Percentiles rank a stretch among this genome's conserved stretches.
Evolutionary conservation across 2,888 invertebrate species (phyloP).

Genomic region (Notocelia uddmanniana): DNA sequence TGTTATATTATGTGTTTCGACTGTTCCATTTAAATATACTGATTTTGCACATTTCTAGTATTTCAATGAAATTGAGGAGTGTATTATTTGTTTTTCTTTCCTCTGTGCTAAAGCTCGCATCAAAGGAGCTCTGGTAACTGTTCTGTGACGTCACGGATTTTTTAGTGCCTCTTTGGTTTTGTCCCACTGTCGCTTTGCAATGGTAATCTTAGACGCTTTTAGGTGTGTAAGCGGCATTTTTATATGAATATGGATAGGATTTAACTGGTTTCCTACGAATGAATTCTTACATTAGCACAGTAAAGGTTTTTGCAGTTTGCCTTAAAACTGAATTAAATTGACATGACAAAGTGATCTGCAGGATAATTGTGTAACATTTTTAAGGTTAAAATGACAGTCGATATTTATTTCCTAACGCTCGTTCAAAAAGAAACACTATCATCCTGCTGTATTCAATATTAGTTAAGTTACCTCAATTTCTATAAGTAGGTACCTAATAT

Average conservation of each 20-base stretch:
- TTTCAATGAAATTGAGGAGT: neutral
- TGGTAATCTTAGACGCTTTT: conserved; percentile 53
- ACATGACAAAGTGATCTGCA: neutral
- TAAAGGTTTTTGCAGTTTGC: neutral
- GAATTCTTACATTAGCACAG: conserved; percentile 9
- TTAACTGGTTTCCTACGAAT: conserved; percentile 16
- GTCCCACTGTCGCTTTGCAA: conserved; percentile 56
- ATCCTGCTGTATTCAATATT: neutral
- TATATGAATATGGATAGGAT: conserved; percentile 36
- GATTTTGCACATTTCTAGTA: too few species aligned
- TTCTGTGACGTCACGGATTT: conserved; percentile 45
- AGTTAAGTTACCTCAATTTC: too few species aligned
- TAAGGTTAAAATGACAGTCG: too few species aligned
- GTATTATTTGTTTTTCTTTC: neutral
- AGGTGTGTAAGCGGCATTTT: conserved; percentile 37
- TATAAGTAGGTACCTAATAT: too few species aligned
- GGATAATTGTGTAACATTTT: too few species aligned
- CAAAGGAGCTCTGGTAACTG: conserved; percentile 36
- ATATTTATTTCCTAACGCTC: too few species aligned
- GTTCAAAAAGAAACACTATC: too few species aligned
- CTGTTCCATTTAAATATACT: too few species aligned
- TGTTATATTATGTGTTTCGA: too few species aligned
- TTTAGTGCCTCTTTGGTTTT: conserved; percentile 52
- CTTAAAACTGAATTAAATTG: neutral
- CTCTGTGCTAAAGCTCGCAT: conserved; percentile 22